A percentile compares a stretch with the other conserved stretches of the same genome.
phyloP scores from a whole-genome alignment of 2,888 invertebrate genomes.

The Eupithecia inturbata region DNA sequence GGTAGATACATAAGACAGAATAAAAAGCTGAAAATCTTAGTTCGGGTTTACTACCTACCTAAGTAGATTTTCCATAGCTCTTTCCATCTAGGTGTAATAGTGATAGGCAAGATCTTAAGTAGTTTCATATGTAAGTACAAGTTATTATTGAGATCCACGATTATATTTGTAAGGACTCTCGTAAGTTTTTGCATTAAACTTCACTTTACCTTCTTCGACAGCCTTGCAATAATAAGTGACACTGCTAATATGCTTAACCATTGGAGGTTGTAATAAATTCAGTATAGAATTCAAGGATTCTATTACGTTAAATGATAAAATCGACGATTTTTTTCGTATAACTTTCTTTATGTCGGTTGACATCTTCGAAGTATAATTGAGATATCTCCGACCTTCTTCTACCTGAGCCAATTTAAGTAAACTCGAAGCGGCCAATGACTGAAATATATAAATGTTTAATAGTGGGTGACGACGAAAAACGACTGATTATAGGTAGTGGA shows the following conservation, averaged over 20 bases:
- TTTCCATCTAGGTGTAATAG: neutral
- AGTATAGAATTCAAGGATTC: slow-evolving; percentile 61
- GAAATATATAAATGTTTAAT: slow-evolving; percentile 43
- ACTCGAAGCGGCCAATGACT: slow-evolving; percentile 65
- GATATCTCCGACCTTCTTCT: slow-evolving; percentile 73
- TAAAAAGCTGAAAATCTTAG: slow-evolving; percentile 1
- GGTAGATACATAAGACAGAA: neutral
- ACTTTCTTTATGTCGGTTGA: slow-evolving; percentile 69
- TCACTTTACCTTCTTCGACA: slow-evolving; percentile 64
- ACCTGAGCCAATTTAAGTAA: slow-evolving; percentile 63
- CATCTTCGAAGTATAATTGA: slow-evolving; percentile 72
- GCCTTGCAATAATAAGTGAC: slow-evolving; percentile 61
- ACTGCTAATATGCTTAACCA: slow-evolving; percentile 54
- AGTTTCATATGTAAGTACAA: neutral
- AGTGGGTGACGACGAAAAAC: neutral
- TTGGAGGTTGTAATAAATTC: slow-evolving; percentile 59
- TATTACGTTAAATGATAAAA: slow-evolving; percentile 56
- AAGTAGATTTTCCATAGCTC: neutral
- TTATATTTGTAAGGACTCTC: slow-evolving; percentile 40
- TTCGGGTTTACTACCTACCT: neutral
- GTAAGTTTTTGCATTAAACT: slow-evolving; percentile 50
- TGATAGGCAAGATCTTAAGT: slow-evolving; percentile 4
- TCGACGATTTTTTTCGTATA: slow-evolving; percentile 58
- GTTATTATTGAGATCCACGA: slow-evolving; percentile 36
- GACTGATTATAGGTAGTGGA: neutral